Evolutionary conservation across 2,888 invertebrate genomes (phyloP), one percentile per base, ranked within the genome.

Genomic region (Plebejus argus): DNA sequence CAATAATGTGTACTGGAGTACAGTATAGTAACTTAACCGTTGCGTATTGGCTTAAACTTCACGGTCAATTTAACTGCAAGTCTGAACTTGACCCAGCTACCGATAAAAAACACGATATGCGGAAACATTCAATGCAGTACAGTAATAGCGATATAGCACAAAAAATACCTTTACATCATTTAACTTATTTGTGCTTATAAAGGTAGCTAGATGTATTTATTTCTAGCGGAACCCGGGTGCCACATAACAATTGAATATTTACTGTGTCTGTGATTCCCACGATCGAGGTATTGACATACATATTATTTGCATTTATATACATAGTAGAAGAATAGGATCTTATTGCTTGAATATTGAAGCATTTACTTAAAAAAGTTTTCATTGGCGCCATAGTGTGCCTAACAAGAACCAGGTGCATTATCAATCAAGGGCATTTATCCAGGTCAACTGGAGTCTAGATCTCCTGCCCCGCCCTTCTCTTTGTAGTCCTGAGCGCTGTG

Each of bases 71-170:
- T 82, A 80, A 82, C 81, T 82, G 81, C 83, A 81, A 80, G 83
- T 83, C 79, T 84, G 83, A 83, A 84, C 84, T 84, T 84, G 84
- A 85, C 83, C 84, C 80, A 82, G 78, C 80, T 78, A 81, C 77
- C 74, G 70, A 79, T 77, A 80, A 82, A 81, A 82, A 81, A 80
- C 76, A 58, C 66, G 66, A 76, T 23, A 45, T 61, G 49, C 76
- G 56, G 18, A 66, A 78, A 78, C 77, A 66, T 33, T 66, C 33
- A 66, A 66, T 33, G 66, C 66, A 66, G 28, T 20, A 28, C 4
- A 28, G 33, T 15, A 66, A 66, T 66, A 66, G 18, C 33, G 77
- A 76, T 75, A 78, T 74, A 53, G 23, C 45, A 74, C 28, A 20
- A 66, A 28, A 8, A 28, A 66, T 15, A 28, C 18, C 23, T 61